Percentiles rank a stretch among this genome's conserved stretches.
Conservation (phyloP, 2,888 invertebrate species). For the Pomacea canaliculata region DNA sequence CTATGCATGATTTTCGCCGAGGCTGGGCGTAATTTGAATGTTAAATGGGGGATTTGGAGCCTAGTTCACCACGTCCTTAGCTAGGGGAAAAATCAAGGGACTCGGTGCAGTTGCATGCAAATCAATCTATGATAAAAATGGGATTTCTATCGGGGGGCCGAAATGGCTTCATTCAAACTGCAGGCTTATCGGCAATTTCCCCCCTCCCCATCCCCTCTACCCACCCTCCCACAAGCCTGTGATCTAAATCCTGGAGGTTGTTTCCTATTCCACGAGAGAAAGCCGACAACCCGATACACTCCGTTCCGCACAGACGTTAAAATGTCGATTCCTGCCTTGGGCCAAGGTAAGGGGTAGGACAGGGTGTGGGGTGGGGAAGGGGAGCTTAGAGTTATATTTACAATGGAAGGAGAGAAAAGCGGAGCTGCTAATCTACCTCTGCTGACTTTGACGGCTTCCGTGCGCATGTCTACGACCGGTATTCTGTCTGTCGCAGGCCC, state of each 20-base stretch:
- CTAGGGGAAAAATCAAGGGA: constrained; percentile 21
- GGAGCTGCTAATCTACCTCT: no score
- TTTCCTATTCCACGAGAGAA: no score
- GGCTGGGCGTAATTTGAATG: constrained; percentile 37
- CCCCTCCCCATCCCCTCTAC: neutral
- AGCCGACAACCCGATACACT: no score
- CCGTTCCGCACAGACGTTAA: no score
- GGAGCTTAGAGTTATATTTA: no score
- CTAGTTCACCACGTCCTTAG: constrained; percentile 19
- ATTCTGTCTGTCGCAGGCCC: no score
- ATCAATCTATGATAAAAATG: constrained; percentile 35
- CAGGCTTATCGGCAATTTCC: constrained; percentile 32
- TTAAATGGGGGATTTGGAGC: constrained; percentile 39
- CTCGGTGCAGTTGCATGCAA: constrained; percentile 19
- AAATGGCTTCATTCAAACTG: constrained; percentile 29
- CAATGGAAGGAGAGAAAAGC: no score
- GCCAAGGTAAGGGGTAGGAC: no score
- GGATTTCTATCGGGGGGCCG: constrained; percentile 35
- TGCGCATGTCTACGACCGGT: no score
- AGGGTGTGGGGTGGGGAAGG: no score
- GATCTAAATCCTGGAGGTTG: neutral
- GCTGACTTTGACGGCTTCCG: no score
- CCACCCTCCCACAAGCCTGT: neutral
- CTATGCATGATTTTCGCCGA: constrained; percentile 28
- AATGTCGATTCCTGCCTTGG: no score